Evolutionary conservation across 1,140 invertebrate genomes (phyloP).

Genomic region (Trichonephila clavipes): DNA sequence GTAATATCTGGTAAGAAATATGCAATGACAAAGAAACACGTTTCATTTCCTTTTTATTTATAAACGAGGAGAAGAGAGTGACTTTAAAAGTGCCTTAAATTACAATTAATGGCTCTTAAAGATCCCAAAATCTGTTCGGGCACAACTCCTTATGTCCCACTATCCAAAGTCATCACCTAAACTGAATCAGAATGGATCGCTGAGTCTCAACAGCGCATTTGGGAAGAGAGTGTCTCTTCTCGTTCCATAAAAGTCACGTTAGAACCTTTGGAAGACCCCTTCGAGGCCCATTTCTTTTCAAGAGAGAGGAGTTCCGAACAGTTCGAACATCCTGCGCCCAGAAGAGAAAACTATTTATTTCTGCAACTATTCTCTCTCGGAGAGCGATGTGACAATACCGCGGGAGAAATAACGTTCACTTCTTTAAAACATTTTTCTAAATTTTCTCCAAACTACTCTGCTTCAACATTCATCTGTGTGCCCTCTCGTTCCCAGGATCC

Average conservation of each 20-base stretch:
- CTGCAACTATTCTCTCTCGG: neutral
- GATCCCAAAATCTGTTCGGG: neutral
- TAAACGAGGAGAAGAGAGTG: neutral
- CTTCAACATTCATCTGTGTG: slow-evolving; percentile 1
- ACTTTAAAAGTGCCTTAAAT: neutral
- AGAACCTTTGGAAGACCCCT: slow-evolving; percentile 48
- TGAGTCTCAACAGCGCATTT: slow-evolving; percentile 35
- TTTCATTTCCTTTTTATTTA: too few species aligned
- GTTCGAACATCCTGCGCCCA: slow-evolving; percentile 13
- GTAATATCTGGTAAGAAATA: too few species aligned
- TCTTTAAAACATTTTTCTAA: slow-evolving; percentile 49
- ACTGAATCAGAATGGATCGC: slow-evolving; percentile 42
- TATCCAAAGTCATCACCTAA: slow-evolving; percentile 15
- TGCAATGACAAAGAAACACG: too few species aligned
- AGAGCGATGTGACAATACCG: slow-evolving; percentile 34
- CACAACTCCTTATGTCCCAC: neutral
- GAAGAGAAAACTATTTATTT: slow-evolving; percentile 35
- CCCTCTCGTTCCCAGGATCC: neutral
- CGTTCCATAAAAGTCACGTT: slow-evolving; percentile 50
- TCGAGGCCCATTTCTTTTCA: slow-evolving; percentile 16
- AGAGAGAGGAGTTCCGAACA: neutral
- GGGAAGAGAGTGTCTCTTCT: slow-evolving; percentile 7
- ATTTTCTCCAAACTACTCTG: slow-evolving; percentile 49
- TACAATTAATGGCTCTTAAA: slow-evolving; percentile 1
- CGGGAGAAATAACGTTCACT: slow-evolving; percentile 21